Percentiles rank a stretch among this genome's conserved stretches.
Evolutionary conservation across 2,797 vertebrate genomes (phyloP).

Genomic region (Petrocephalus schoutedeni): DNA sequence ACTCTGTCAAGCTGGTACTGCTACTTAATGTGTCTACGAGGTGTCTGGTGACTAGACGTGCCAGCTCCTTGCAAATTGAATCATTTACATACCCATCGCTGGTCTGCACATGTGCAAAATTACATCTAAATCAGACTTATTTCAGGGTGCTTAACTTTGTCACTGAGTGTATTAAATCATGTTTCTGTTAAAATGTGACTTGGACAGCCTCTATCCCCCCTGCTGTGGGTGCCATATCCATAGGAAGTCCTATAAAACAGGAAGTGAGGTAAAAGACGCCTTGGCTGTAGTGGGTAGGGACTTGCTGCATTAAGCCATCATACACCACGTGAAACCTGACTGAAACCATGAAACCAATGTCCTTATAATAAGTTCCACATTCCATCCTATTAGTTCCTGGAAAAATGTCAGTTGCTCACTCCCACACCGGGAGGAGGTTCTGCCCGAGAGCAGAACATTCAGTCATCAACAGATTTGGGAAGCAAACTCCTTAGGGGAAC

Average conservation of each 20-base stretch:
- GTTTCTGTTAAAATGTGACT: background rate
- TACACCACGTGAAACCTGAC: background rate
- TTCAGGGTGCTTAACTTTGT: too few relatives aligned
- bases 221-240: background rate
- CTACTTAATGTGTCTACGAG: too few relatives aligned
- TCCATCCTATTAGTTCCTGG: background rate
- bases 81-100: too few relatives aligned
- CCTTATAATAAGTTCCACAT: background rate
- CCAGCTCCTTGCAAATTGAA: too few relatives aligned
- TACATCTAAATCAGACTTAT: too few relatives aligned
- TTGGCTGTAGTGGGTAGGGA: background rate
- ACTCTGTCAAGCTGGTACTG: too few relatives aligned
- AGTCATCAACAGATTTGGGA: background rate
- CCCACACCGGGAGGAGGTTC: background rate
- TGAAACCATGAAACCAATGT: background rate
- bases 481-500: background rate
- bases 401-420: background rate
- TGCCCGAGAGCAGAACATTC: background rate
- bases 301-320: background rate
- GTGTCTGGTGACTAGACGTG: too few relatives aligned
- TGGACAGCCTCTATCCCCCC: background rate
- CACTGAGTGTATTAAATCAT: background rate
- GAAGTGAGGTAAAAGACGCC: background rate
- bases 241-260: background rate
- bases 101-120: too few relatives aligned